These are phyloP conservation scores for Lutjanus argentimaculatus DNA, from an alignment of 2,797 vertebrate species.

Conservation along the genomic window DNA sequence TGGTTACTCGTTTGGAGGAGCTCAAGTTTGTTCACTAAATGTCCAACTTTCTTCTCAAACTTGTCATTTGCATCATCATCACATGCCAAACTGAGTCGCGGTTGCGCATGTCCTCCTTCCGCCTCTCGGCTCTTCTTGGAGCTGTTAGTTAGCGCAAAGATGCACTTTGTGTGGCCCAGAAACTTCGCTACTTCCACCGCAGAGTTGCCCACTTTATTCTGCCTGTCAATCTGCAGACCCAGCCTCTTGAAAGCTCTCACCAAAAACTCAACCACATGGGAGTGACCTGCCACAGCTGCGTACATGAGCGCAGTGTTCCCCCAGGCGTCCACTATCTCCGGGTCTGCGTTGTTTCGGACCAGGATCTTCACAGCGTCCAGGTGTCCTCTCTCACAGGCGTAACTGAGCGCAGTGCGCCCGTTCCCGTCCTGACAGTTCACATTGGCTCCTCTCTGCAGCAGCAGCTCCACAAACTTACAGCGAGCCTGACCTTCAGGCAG, in stretches of 20 bases:
- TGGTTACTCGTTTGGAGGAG: constrained; percentile 19
- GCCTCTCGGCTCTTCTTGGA: constrained; percentile 54
- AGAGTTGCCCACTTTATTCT: constrained; percentile 84
- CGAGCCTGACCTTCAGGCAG: constrained; percentile 69
- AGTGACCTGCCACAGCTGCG: constrained; percentile 75
- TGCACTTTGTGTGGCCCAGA: constrained; percentile 81
- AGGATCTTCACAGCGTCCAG: constrained; percentile 82
- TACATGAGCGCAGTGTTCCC: constrained; percentile 85
- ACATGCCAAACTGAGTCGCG: constrained; percentile 2
- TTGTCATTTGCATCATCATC: constrained; percentile 2
- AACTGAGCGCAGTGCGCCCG: constrained; percentile 83
- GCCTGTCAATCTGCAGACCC: constrained; percentile 82
- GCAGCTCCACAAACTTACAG: constrained; percentile 79
- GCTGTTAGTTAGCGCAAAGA: constrained; percentile 70
- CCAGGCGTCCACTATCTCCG: constrained; percentile 81
- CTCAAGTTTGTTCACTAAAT: constrained; percentile 32
- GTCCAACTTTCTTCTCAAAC: constrained; percentile 42
- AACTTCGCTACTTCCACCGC: constrained; percentile 80
- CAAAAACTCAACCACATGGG: constrained; percentile 79
- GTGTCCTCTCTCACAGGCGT: constrained; percentile 82
- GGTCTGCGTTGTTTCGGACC: constrained; percentile 81
- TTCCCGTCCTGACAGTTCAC: constrained; percentile 78
- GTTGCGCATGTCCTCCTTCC: not conserved
- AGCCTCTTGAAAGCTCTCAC: constrained; percentile 86
- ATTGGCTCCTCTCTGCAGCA: constrained; percentile 79